These are phyloP conservation scores for Bombus waltoni DNA, from an alignment of 1,140 invertebrate species.

Conservation along the genomic window DNA sequence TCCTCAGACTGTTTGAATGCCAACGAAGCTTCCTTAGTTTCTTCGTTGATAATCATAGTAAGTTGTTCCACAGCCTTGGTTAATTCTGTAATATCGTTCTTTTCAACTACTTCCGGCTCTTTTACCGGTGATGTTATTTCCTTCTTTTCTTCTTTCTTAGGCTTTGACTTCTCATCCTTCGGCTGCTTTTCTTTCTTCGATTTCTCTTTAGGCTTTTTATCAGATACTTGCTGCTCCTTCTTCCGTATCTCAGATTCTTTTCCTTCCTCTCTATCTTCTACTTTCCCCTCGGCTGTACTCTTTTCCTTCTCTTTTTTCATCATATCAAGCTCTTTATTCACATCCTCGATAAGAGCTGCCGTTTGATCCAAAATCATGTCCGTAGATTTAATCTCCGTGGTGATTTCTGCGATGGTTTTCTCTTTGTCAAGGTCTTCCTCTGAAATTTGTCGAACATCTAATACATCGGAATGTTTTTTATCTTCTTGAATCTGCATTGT, in stretches of 20 bases:
- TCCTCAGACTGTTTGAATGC: background rate
- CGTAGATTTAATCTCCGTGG: background rate
- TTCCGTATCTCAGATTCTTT: background rate
- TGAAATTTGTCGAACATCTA: background rate
- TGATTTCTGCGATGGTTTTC: background rate
- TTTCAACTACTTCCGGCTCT: background rate
- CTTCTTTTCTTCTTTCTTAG: slow-evolving; percentile 32
- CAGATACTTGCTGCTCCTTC: slow-evolving; percentile 4
- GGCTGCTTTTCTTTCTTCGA: slow-evolving; percentile 37
- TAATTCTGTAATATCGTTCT: background rate
- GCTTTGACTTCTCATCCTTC: slow-evolving; percentile 34
- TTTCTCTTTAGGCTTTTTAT: slow-evolving; percentile 41
- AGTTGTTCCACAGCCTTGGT: background rate
- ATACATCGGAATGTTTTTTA: background rate
- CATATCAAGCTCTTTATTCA: background rate
- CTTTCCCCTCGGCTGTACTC: background rate
- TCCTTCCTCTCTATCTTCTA: background rate
- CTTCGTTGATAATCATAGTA: background rate
- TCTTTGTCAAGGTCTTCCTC: background rate
- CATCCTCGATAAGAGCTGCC: background rate
- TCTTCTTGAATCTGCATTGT: background rate
- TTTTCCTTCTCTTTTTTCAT: background rate
- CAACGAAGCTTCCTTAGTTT: background rate
- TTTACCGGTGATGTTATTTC: background rate
- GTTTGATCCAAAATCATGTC: slow-evolving; percentile 7